phyloP scores from a whole-genome alignment of 2,113 vertebrate genomes.

The Macrotus californicus region DNA sequence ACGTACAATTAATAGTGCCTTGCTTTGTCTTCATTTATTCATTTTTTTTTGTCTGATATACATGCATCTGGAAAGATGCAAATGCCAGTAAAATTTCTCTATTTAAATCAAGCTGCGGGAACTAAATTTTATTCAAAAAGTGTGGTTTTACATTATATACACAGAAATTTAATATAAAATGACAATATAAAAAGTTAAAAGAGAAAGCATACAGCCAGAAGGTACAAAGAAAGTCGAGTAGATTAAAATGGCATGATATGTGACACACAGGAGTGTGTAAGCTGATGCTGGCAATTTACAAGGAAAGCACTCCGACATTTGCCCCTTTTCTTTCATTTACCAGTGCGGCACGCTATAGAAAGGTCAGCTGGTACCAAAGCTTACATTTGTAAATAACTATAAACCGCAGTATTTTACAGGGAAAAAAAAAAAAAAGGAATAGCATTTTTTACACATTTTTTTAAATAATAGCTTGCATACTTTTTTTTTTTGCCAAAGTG shows the following conservation, averaged over 20 bases:
- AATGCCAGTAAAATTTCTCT: conserved; percentile 88
- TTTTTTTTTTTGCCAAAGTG: conserved; percentile 74
- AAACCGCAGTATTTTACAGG: conserved; percentile 94
- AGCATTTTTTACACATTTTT: conserved; percentile 82
- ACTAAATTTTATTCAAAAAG: conserved; percentile 93
- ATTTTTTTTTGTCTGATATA: conserved; percentile 87
- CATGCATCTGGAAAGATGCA: conserved; percentile 91
- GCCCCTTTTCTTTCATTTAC: conserved; percentile 84
- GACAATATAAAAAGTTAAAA: conserved; percentile 98
- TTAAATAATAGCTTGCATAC: conserved; percentile 86
- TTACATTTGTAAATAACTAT: conserved; percentile 96
- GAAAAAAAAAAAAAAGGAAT: conserved; percentile 77
- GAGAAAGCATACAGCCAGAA: conserved; percentile 96
- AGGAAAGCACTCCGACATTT: conserved; percentile 83
- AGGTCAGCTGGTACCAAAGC: conserved; percentile 93
- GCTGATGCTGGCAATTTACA: conserved; percentile 94
- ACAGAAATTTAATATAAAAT: conserved; percentile 99
- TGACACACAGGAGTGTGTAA: conserved; percentile 89
- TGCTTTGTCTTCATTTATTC: conserved; percentile 84
- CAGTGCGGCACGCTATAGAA: conserved; percentile 87
- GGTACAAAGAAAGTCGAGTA: conserved; percentile 97
- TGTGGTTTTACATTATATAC: conserved; percentile 96
- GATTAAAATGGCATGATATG: conserved; percentile 95
- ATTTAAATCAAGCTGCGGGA: conserved; percentile 95
- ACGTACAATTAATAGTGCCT: conserved; percentile 92